Evolutionary conservation across 2,888 invertebrate genomes (phyloP).

Genomic region (Epistrophella euchroma): DNA sequence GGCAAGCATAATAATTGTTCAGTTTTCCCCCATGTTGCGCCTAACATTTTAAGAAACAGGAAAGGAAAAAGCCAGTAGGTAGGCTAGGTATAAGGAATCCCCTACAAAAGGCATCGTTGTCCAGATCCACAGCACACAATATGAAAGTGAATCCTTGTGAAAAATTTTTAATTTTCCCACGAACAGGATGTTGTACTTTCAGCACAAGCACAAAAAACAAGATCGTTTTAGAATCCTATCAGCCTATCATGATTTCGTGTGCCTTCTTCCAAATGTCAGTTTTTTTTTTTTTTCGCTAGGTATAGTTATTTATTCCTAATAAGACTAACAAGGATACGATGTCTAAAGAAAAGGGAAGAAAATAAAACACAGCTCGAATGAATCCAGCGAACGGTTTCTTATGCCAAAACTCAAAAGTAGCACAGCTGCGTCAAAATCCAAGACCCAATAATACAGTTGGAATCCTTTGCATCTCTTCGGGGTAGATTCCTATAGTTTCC

Average conservation of each 20-base stretch:
- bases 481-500: slow-evolving; percentile 59
- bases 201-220: slow-evolving; percentile 42
- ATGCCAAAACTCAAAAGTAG: slow-evolving; percentile 62
- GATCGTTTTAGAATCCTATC: slow-evolving; percentile 40
- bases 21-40: slow-evolving; percentile 27
- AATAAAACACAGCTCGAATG: slow-evolving; percentile 33
- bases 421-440: slow-evolving; percentile 76
- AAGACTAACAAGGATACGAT: slow-evolving; percentile 55
- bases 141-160: slow-evolving; percentile 58
- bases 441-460: slow-evolving; percentile 60
- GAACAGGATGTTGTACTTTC: slow-evolving; percentile 61
- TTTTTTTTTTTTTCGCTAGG: slow-evolving; percentile 36
- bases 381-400: slow-evolving; percentile 40
- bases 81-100: slow-evolving; percentile 48
- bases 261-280: slow-evolving; percentile 42
- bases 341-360: slow-evolving; percentile 44
- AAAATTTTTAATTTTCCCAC: slow-evolving; percentile 55
- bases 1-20: slow-evolving; percentile 74
- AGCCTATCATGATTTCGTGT: slow-evolving; percentile 54
- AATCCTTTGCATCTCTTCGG: slow-evolving; percentile 61
- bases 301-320: slow-evolving; percentile 49
- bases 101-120: slow-evolving; percentile 51
- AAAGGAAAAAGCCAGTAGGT: slow-evolving; percentile 40
- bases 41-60: slow-evolving; percentile 27
- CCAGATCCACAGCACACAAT: slow-evolving; percentile 22